A percentile compares a stretch with the other conserved stretches of the same genome.
phyloP scores from a whole-genome alignment of 2,888 invertebrate species.

The Eulithis testata region DNA sequence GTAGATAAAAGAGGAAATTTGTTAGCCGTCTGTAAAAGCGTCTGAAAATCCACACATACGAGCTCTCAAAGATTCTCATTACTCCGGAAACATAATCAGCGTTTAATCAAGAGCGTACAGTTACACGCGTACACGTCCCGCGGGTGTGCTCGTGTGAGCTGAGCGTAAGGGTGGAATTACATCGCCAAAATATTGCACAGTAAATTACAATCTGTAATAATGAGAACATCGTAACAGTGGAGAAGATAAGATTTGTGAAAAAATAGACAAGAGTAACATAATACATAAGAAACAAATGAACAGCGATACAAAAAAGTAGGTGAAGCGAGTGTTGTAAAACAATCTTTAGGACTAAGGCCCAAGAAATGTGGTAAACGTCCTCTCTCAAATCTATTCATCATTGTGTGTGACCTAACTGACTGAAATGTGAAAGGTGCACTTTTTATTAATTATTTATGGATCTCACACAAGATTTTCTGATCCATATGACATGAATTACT shows the following conservation, averaged over 20 bases:
- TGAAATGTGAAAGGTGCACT: too few species aligned
- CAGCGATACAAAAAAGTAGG: not conserved
- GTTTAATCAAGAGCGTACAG: constrained; percentile 28
- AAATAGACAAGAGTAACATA: not conserved
- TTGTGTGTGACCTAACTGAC: too few species aligned
- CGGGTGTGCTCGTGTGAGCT: constrained; percentile 22
- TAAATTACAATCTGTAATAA: constrained; percentile 14
- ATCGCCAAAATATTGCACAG: constrained; percentile 19
- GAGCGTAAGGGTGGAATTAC: constrained; percentile 24
- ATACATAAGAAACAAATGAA: constrained; percentile 2
- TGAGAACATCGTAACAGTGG: not conserved
- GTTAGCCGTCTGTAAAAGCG: too few species aligned
- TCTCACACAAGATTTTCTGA: too few species aligned
- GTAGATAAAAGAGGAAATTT: too few species aligned
- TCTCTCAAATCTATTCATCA: too few species aligned
- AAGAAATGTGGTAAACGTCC: too few species aligned
- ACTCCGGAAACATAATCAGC: constrained; percentile 25
- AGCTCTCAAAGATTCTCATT: constrained; percentile 10
- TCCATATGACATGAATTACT: too few species aligned
- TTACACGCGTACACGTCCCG: constrained; percentile 20
- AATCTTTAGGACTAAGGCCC: too few species aligned
- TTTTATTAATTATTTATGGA: too few species aligned
- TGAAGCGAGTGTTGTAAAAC: too few species aligned
- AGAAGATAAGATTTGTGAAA: not conserved
- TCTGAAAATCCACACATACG: too few species aligned